phyloP scores from a whole-genome alignment of 2,113 vertebrate genomes.

The Oncorhynchus masou region DNA sequence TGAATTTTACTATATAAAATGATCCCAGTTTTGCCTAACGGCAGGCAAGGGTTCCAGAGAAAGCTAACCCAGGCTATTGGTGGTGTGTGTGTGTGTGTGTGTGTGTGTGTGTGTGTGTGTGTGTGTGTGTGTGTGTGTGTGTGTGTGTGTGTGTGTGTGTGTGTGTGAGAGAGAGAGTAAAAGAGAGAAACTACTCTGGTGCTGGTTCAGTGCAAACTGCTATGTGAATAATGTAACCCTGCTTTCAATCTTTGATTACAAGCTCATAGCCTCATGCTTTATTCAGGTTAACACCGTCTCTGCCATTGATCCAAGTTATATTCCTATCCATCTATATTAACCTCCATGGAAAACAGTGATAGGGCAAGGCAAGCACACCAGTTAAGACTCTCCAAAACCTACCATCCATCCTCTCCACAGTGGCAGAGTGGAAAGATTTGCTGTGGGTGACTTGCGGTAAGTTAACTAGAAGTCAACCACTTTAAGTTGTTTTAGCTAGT shows the following conservation, averaged over 20 bases:
- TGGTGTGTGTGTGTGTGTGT: neutral
- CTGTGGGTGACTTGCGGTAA: no score
- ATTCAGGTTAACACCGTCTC: neutral
- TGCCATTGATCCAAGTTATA: slow-evolving; percentile 14
- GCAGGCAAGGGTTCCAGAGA: no score
- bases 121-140: neutral
- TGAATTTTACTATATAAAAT: no score
- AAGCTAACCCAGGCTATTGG: no score
- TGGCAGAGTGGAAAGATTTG: no score
- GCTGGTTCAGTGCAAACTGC: neutral
- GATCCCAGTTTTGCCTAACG: neutral
- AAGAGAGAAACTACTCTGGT: no score
- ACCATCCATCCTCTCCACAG: no score
- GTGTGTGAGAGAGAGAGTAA: neutral
- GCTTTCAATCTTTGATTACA: slow-evolving; percentile 23
- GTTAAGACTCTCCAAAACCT: neutral
- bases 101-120: neutral
- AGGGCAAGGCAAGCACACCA: neutral
- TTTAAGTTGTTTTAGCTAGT: neutral
- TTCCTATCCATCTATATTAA: neutral
- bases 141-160: neutral
- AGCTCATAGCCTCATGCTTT: slow-evolving; percentile 6
- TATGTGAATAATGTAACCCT: slow-evolving; percentile 19
- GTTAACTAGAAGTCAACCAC: no score
- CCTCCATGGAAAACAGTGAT: neutral